Evolutionary conservation across 2,888 invertebrate species (phyloP).

Genomic region (Mythimna lalbum): DNA sequence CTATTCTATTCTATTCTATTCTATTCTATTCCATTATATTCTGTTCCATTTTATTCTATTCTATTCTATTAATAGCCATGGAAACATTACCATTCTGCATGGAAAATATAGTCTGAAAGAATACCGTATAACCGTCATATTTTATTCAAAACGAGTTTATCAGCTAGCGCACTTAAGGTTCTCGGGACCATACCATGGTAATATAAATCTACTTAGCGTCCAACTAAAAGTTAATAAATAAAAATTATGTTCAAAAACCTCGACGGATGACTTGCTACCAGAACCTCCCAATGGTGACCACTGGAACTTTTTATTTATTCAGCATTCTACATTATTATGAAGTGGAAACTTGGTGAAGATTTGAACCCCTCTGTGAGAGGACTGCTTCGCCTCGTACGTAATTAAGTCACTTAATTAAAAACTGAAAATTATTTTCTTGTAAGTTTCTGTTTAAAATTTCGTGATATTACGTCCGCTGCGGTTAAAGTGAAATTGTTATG

Average conservation of each 20-base stretch:
- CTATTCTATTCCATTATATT: too few relatives aligned
- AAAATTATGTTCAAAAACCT: constrained; percentile 43
- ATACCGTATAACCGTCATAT: constrained; percentile 3
- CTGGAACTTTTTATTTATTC: constrained; percentile 61
- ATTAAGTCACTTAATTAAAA: constrained; percentile 68
- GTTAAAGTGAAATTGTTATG: not conserved
- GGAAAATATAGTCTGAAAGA: not conserved
- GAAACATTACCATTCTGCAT: not conserved
- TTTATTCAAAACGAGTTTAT: constrained; percentile 16
- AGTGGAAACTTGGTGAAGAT: constrained; percentile 58
- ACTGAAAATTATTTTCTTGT: constrained; percentile 55
- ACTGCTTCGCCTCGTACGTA: constrained; percentile 45
- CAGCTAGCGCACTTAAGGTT: not conserved
- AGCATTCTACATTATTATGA: constrained; percentile 62
- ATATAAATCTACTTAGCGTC: constrained; percentile 29
- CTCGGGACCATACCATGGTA: constrained; percentile 5
- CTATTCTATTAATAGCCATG: not conserved
- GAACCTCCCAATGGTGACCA: constrained; percentile 45
- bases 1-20: too few relatives aligned
- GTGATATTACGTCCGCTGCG: constrained; percentile 1
- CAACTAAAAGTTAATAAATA: constrained; percentile 56
- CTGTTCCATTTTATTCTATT: too few relatives aligned
- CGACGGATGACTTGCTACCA: constrained; percentile 28
- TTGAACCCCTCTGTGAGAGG: constrained; percentile 40
- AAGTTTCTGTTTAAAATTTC: constrained; percentile 34